phyloP scores from a whole-genome alignment of 2,888 invertebrate species.

The Phania funesta region DNA sequence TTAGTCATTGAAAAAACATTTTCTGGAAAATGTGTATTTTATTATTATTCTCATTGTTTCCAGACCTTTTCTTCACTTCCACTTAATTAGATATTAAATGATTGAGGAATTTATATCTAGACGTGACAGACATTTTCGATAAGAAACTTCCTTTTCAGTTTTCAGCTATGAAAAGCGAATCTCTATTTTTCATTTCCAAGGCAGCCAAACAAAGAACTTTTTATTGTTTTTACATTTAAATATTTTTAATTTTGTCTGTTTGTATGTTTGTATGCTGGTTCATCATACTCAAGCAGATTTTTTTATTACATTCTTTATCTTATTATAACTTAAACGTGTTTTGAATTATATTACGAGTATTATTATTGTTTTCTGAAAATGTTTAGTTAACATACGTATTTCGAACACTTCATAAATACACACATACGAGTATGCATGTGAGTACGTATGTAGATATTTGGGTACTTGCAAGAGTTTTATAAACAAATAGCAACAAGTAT shows the following conservation, averaged over 20 bases:
- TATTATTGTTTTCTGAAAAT: not conserved
- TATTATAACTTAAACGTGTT: conserved; percentile 62
- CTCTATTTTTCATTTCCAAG: conserved; percentile 47
- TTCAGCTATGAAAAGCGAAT: conserved; percentile 14
- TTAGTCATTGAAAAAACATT: conserved; percentile 27
- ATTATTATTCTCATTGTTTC: not conserved
- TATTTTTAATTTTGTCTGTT: conserved; percentile 11
- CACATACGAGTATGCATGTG: no score
- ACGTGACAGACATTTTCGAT: conserved; percentile 79
- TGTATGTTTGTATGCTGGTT: conserved; percentile 14
- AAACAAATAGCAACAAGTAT: not conserved
- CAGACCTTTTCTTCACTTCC: conserved; percentile 73
- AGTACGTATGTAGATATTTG: no score
- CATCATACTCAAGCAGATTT: conserved; percentile 54
- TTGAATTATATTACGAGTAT: conserved; percentile 56
- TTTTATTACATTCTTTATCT: conserved; percentile 5
- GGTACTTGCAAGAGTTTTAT: not conserved
- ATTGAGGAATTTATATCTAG: conserved; percentile 81
- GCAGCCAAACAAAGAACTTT: conserved; percentile 23
- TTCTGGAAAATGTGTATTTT: not conserved
- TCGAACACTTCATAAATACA: no score
- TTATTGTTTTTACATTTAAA: conserved; percentile 22
- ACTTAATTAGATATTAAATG: conserved; percentile 81
- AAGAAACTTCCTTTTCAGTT: conserved; percentile 44
- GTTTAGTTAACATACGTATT: no score